Conservation (phyloP, 2,797 vertebrate genomes). For the Cichlasoma orientale region DNA sequence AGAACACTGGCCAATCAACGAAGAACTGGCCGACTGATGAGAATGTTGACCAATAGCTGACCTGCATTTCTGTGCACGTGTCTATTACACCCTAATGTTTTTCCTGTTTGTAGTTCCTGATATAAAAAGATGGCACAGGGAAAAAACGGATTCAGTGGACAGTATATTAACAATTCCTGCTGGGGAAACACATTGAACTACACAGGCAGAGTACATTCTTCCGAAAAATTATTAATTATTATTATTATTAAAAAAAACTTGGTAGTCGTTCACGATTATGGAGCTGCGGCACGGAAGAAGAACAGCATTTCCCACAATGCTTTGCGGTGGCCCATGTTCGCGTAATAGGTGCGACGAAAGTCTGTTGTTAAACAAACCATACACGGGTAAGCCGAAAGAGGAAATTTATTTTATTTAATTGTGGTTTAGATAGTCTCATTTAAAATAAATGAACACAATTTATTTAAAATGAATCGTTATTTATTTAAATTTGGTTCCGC, state of each 20-base stretch:
- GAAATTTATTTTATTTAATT: background rate
- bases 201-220: background rate
- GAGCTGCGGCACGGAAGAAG: background rate
- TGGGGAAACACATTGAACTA: background rate
- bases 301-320: constrained; percentile 61
- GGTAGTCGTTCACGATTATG: rapidly evolving
- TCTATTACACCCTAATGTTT: background rate
- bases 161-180: background rate
- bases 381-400: constrained; percentile 50
- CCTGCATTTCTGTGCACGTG: background rate
- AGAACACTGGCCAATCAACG: constrained; percentile 59
- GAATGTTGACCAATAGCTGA: constrained; percentile 50
- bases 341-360: constrained; percentile 63
- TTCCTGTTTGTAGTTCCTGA: background rate
- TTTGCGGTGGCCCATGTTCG: rapidly evolving
- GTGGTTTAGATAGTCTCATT: background rate
- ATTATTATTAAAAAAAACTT: background rate
- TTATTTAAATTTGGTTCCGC: background rate
- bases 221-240: background rate
- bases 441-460: rapidly evolving
- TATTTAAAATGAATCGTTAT: rapidly evolving
- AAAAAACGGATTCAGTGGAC: too few relatives aligned
- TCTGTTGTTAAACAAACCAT: constrained; percentile 52
- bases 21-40: background rate
- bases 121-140: background rate